Base-by-base conservation (phyloP, 2,888 invertebrate species). In the Yponomeuta cagnagella region DNA sequence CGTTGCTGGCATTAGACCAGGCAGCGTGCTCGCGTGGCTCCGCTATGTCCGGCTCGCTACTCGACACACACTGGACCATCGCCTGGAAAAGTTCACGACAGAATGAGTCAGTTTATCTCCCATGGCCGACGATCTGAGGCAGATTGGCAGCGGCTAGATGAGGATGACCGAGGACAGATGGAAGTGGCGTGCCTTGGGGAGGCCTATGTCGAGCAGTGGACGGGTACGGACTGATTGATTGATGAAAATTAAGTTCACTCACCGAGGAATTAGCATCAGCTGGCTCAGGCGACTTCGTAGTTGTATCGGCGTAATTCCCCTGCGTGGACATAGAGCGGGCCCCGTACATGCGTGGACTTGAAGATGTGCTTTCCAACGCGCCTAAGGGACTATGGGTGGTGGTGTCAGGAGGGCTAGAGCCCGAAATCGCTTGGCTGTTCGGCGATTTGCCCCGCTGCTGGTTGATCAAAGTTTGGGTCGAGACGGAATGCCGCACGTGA, bases 41-140 rank as follows among this genome's bases (percentile, higher is more conserved):
- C 1, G 89, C 88, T 79, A 89, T 87, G 75, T 96, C 96, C 48
- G 95, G 96, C 81, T 97, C 97, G 77, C 97, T 97, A 81, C 97
- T 97, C 52, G 97, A 97, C 74, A 97, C 96, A 82, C 96, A 97
- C 82, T 97, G 97, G 48, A 97, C 97, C 97, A 97, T 95, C 8
- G 95, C 95, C 95, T 95, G 89, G 15, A 86, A 82, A 1, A 23
- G 12, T 2, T 70, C 15, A 73, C 69, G 9, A 71, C 1, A 58
- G 43, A 69, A 31, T 58, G 31, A 64, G 3, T 48, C n/a, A 12
- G 33, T 63, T 2, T 3, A 9, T 9, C 52, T 23, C 23, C 23
- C 23, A 23, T 23, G 43, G 6, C 43, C 1, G 43, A 43, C 43
- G 1, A 8, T 43, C 8, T 43, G 8, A 43, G 43, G 43, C 43